Percentiles rank a stretch among this genome's conserved stretches.
phyloP scores from a whole-genome alignment of 2,888 invertebrate species.

The Strigamia transsilvanica region DNA sequence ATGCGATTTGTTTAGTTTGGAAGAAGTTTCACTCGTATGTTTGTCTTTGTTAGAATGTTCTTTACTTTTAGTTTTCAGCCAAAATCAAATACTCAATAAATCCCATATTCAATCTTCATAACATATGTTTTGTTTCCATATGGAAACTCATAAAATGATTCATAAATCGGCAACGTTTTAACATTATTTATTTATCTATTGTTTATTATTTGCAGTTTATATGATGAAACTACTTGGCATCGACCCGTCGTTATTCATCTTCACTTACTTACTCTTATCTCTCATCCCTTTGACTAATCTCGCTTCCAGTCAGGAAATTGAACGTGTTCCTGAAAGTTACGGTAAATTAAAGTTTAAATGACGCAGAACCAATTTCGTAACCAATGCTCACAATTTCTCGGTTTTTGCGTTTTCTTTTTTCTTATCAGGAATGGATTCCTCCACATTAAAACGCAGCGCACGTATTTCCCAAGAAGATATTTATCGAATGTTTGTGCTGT shows the following conservation, averaged over 20 bases:
- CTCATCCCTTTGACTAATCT: neutral
- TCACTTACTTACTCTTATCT: neutral
- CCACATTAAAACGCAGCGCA: neutral
- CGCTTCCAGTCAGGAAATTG: slow-evolving; percentile 8
- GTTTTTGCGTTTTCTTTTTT: neutral
- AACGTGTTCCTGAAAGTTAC: slow-evolving; percentile 1
- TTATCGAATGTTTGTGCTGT: neutral
- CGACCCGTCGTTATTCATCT: neutral
- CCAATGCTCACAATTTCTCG: neutral
- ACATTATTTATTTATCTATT: neutral
- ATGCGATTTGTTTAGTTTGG: too few species aligned
- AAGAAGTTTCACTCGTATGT: too few species aligned
- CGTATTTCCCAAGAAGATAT: slow-evolving; percentile 3
- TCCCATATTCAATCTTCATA: too few species aligned
- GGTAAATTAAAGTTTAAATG: slow-evolving; percentile 23
- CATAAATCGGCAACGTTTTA: too few species aligned
- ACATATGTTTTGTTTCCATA: too few species aligned
- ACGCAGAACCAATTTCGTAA: slow-evolving; percentile 7
- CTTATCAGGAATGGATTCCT: neutral
- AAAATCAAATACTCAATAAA: too few species aligned
- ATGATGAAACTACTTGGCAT: neutral
- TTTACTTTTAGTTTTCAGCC: too few species aligned
- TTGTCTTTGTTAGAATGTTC: too few species aligned
- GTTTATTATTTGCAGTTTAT: neutral
- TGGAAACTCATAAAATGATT: too few species aligned